Percentiles rank a stretch among this genome's conserved stretches.
phyloP scores from a whole-genome alignment of 2,113 vertebrate species.

The Engraulis encrasicolus region DNA sequence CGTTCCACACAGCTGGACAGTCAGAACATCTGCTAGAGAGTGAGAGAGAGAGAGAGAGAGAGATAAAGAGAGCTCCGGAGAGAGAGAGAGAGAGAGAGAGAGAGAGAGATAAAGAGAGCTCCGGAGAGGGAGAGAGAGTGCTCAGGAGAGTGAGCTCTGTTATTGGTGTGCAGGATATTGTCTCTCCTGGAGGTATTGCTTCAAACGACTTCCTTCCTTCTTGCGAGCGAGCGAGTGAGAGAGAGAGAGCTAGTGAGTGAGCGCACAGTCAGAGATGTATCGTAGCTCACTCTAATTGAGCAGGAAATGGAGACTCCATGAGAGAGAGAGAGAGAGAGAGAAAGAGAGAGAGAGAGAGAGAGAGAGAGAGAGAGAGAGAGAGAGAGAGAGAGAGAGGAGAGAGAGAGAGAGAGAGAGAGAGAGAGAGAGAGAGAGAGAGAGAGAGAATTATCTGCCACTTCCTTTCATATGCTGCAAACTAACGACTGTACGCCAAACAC shows the following conservation, averaged over 20 bases:
- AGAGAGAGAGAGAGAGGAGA: background rate
- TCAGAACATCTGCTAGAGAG: background rate
- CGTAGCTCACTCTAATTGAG: background rate
- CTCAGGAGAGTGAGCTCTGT: background rate
- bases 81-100: slow-evolving; percentile 45
- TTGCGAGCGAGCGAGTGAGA: background rate
- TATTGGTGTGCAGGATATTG: slow-evolving; percentile 24
- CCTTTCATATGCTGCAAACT: too few species aligned
- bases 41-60: background rate
- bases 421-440: background rate
- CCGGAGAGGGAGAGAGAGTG: background rate
- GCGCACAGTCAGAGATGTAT: background rate
- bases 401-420: background rate
- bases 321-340: background rate
- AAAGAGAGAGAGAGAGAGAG: background rate
- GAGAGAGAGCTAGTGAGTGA: too few species aligned
- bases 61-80: slow-evolving; percentile 24
- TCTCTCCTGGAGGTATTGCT: slow-evolving; percentile 15
- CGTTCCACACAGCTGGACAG: background rate
- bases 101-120: background rate
- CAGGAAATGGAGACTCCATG: background rate
- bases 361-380: background rate
- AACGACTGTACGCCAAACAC: too few species aligned
- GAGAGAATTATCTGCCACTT: too few species aligned
- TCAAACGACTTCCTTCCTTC: slow-evolving; percentile 43